Percentiles rank a stretch among this genome's conserved stretches.
These are phyloP conservation scores for Pseudachorutes palmiensis DNA, from an alignment of 1,140 invertebrate genomes.

Conservation along the genomic window DNA sequence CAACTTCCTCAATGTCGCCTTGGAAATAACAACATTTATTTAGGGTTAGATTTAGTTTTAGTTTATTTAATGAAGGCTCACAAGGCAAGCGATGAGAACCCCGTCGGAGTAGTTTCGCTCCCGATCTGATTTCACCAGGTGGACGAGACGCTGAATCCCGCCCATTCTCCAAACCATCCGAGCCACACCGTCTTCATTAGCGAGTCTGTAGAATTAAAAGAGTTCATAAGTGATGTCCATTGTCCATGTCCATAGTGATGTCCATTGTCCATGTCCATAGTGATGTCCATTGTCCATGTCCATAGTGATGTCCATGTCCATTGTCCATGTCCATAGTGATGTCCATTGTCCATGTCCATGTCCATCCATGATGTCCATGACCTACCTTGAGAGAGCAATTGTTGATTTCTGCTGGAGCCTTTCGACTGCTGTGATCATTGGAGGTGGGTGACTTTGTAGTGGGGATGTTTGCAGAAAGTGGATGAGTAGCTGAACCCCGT, in stretches of 20 bases:
- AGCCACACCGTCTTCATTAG: conserved; percentile 61
- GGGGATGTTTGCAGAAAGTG: conserved; percentile 63
- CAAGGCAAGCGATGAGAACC: conserved; percentile 62
- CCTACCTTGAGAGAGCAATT: conserved; percentile 70
- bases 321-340: conserved; percentile 17
- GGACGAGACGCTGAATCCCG: conserved; percentile 64
- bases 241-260: neutral
- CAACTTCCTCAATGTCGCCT: conserved; percentile 62
- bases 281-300: neutral
- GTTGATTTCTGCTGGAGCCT: conserved; percentile 73
- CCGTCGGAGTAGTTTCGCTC: conserved; percentile 64
- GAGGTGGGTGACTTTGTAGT: conserved; percentile 44
- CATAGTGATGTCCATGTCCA: neutral
- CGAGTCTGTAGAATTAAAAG: conserved; percentile 51
- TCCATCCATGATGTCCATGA: no score
- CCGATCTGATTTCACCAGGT: conserved; percentile 58
- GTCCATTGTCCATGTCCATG: no score
- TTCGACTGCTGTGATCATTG: conserved; percentile 59
- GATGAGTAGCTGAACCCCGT: conserved; percentile 53
- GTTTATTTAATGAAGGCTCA: no score
- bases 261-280: neutral
- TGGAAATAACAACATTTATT: conserved; percentile 40
- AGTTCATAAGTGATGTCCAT: neutral
- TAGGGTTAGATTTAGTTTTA: no score
- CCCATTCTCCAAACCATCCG: conserved; percentile 61